Conservation (phyloP, 2,888 invertebrate genomes). For the Unio pictorum region DNA sequence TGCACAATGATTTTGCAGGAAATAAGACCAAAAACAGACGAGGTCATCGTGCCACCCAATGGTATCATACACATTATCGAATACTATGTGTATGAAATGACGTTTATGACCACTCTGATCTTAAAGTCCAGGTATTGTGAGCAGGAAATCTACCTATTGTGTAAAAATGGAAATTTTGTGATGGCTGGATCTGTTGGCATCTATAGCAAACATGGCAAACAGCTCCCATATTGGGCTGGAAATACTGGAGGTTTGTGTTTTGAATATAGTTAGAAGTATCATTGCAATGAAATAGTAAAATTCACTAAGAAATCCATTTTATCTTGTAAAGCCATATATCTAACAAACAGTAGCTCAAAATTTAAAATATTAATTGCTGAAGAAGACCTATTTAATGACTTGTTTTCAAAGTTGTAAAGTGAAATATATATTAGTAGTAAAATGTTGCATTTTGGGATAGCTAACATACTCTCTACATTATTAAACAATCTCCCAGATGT, state of each 20-base stretch:
- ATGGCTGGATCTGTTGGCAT: slow-evolving; percentile 13
- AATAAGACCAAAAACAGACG: slow-evolving; percentile 19
- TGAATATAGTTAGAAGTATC: neutral
- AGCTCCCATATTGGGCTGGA: slow-evolving; percentile 18
- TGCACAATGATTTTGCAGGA: slow-evolving; percentile 15
- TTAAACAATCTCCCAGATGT: too few species aligned
- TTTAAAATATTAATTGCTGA: too few species aligned
- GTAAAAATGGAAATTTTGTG: slow-evolving; percentile 23
- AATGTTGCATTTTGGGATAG: too few species aligned
- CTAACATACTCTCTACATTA: too few species aligned
- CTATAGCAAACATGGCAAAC: slow-evolving; percentile 9
- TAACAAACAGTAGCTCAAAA: too few species aligned
- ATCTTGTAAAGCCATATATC: too few species aligned
- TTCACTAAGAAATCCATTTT: too few species aligned
- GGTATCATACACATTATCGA: slow-evolving; percentile 17
- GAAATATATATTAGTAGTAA: too few species aligned
- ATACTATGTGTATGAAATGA: slow-evolving; percentile 33
- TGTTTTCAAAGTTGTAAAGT: too few species aligned
- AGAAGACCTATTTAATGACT: too few species aligned
- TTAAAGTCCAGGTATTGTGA: slow-evolving; percentile 45
- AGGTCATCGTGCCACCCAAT: slow-evolving; percentile 12
- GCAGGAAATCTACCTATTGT: slow-evolving; percentile 42
- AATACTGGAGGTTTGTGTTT: slow-evolving; percentile 11
- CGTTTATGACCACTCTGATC: slow-evolving; percentile 21
- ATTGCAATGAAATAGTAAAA: neutral